phyloP scores from a whole-genome alignment of 1,140 invertebrate genomes.

The Zaprionus camerounensis region DNA sequence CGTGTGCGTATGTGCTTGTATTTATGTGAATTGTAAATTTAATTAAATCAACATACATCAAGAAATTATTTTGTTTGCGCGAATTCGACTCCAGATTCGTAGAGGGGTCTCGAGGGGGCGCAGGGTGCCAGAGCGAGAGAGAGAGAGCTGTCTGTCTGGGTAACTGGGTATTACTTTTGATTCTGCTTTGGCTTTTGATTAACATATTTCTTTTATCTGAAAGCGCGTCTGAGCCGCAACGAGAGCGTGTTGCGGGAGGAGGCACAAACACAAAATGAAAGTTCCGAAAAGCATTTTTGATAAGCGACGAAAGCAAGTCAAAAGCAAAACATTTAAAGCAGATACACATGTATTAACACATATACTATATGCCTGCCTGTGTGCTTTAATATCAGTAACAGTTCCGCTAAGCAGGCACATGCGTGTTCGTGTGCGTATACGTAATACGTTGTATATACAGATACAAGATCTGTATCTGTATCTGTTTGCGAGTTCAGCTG shows the following conservation, averaged over 20 bases:
- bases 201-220: constrained; percentile 59
- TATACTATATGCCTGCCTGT: not conserved
- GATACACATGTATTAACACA: constrained; percentile 4
- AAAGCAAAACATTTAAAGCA: constrained; percentile 1
- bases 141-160: not conserved
- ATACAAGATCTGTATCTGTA: not conserved
- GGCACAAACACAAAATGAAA: constrained; percentile 7
- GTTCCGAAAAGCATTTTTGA: constrained; percentile 29
- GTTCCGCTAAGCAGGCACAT: not conserved
- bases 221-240: constrained; percentile 2
- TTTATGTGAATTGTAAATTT: constrained; percentile 33
- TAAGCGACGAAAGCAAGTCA: constrained; percentile 16
- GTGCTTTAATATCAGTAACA: constrained; percentile 2
- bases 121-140: not conserved
- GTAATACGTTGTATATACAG: too few species aligned
- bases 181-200: constrained; percentile 45
- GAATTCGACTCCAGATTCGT: constrained; percentile 26
- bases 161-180: constrained; percentile 38
- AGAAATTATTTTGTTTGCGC: constrained; percentile 40
- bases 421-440: not conserved
- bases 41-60: constrained; percentile 53
- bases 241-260: not conserved
- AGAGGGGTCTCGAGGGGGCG: not conserved
- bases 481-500: constrained; percentile 11
- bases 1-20: constrained; percentile 7